Base-by-base conservation (phyloP, 1,140 invertebrate species). In the Ectropis grisescens region DNA sequence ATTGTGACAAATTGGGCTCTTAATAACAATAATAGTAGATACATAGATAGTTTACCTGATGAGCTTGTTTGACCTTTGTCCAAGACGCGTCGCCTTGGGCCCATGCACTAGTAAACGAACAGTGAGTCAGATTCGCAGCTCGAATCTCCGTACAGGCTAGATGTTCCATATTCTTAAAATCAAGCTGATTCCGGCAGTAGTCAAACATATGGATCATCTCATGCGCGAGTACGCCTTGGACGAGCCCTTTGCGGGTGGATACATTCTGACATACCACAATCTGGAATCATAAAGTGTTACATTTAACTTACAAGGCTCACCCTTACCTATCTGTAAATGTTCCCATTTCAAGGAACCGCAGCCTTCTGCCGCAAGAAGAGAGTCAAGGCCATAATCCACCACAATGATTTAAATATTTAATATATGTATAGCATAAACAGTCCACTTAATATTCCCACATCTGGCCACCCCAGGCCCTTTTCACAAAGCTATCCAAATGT, bases 141-240 rank as follows among this genome's bases (percentile, higher is more conserved):
- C 93, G 79, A 43, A 98, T 93, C 85, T 98, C 97, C 0, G 95
- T 96, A 65, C 97, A 98, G 0, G 96, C 96, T 24, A 98, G 71
- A 82, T 98, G 97, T 55, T 97, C 90, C 35, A 96, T 81, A 69
- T 98, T 96, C 47, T 87, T 91, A 48, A 96, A 94, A 67, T 98
- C 91, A 19, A 98, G 62, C 33, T 98, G 88, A 47, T 95, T 92
- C 26, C 88, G 86, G 75, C 96, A 98, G 58, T 90, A 93, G 71
- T 98, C 97, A 75, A 97, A 98, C 93, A 98, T 97, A 72, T 98
- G 97, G 25, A 98, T 90, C 85, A 98, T 87, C 82, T 98, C 97
- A 75, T 98, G 97, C 1, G 90, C 87, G 2, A 98, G 61, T 4
- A 95, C 90, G 39, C 89, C 89, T 69, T 92, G 90, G 1, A 95